Base-by-base conservation (phyloP, 2,797 vertebrate genomes). In the Hoplostethus mediterraneus region DNA sequence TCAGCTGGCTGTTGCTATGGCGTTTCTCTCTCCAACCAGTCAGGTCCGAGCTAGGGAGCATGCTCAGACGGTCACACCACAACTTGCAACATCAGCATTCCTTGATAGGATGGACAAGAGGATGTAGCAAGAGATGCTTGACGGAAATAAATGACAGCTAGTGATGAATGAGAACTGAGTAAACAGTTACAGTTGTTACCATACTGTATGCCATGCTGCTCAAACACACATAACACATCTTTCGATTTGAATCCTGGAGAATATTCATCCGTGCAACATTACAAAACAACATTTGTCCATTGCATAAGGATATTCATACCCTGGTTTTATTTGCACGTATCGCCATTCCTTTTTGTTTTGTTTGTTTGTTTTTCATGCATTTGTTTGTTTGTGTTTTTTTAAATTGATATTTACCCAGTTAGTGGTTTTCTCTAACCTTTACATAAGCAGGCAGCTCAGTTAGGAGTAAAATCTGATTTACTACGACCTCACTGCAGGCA, bases 1-100 rank as follows among this genome's bases (percentile, higher is more conserved):
- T 93, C 91, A 91, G 67, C 84, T 83, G 79, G 77, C 79, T 91
- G 88, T 90, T 91, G 88, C 90, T 80, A 86, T 90, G 87, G 81
- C 55, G 63, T 73, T 89, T 77, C 62, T 84, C 67, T 55, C 74
- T 49, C 65, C 63, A 11, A 42, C 86, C 89, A 88, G 82, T 89
- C 73, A 75, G 70, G 80, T 69, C 55, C 5, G 49, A 36, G 66
- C 14, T 1, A 80, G 67, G 28, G 72, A 84, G 77, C 84, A 71
- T 54, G 21, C 69, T 82, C 81, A 76, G 80, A 75, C 57, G 47
- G 63, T 52, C 80, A 63, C 73, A 75, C 71, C 69, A 75, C 69
- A 57, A 70, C 72, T 67, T 51, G 21, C 14, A 2, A 33, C 33
- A 21, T 9, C 51, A 25, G 51, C 21, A 10, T 11, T 49, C 21